Percentiles rank a stretch among this genome's conserved stretches.
These are phyloP conservation scores for Tapirus terrestris DNA, from an alignment of 2,113 vertebrate genomes.

Conservation along the genomic window DNA sequence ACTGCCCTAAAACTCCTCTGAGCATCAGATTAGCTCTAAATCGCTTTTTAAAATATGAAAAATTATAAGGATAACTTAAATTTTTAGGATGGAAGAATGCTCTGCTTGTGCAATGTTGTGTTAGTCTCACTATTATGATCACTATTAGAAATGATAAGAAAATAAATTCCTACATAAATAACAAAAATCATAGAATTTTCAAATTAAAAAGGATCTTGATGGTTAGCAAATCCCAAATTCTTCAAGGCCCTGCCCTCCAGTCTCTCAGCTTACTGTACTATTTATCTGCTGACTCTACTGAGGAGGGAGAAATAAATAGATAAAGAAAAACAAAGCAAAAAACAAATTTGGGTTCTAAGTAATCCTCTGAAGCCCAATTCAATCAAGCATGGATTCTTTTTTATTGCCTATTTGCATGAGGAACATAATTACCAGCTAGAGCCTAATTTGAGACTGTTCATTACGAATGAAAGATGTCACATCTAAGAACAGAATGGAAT, in stretches of 20 bases:
- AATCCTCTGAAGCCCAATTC: neutral
- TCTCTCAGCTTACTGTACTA: neutral
- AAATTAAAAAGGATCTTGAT: neutral
- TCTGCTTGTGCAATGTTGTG: neutral
- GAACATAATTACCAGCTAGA: conserved; percentile 45
- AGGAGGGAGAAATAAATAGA: neutral
- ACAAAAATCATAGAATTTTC: conserved; percentile 28
- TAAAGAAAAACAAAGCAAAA: conserved; percentile 27
- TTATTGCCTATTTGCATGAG: conserved; percentile 36
- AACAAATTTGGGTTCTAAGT: conserved; percentile 30
- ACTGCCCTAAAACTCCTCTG: neutral
- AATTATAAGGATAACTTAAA: neutral
- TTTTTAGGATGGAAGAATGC: conserved; percentile 3
- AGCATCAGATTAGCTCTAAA: neutral
- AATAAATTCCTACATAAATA: neutral
- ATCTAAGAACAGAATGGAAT: conserved; percentile 14
- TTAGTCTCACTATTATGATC: conserved; percentile 13
- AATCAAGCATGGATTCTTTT: conserved; percentile 43
- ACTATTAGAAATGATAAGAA: conserved; percentile 7
- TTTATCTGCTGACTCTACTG: conserved; percentile 15
- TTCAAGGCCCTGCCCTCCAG: neutral
- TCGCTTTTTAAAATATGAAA: conserved; percentile 39
- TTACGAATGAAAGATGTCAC: conserved; percentile 38
- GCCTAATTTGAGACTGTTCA: conserved; percentile 62
- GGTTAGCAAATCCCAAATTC: conserved; percentile 8